Conservation (phyloP, 2,797 vertebrate genomes). For the Meriones psammophilus region DNA sequence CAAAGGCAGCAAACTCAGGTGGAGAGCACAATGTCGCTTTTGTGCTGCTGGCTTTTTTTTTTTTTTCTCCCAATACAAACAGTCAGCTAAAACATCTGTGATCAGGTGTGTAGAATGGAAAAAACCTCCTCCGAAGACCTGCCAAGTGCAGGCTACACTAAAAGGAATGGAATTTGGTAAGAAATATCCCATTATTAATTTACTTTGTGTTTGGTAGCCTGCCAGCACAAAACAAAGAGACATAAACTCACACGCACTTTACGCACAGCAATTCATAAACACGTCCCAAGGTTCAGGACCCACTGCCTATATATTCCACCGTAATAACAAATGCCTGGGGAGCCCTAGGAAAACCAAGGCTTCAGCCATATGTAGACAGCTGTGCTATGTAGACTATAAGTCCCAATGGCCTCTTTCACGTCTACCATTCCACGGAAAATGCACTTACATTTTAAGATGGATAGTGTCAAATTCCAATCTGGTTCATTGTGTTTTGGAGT, state of each 20-base stretch:
- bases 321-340: constrained; percentile 2
- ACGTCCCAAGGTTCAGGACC: background rate
- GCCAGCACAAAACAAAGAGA: background rate
- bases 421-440: background rate
- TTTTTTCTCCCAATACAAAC: constrained; percentile 7
- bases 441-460: constrained; percentile 17
- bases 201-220: constrained; percentile 7
- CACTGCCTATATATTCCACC: background rate
- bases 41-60: constrained; percentile 9
- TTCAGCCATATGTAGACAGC: background rate
- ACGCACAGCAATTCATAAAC: background rate
- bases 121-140: constrained; percentile 70
- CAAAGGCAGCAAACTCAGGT: background rate
- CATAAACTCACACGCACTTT: background rate
- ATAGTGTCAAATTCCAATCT: constrained; percentile 18
- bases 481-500: background rate
- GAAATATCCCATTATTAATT: constrained; percentile 70
- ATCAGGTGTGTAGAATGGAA: constrained; percentile 66
- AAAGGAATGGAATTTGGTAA: constrained; percentile 74
- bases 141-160: constrained; percentile 52
- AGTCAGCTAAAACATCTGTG: constrained; percentile 63
- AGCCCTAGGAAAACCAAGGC: background rate
- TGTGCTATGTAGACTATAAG: background rate
- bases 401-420: background rate
- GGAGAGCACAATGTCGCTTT: constrained; percentile 42